Evolutionary conservation across 2,113 vertebrate species (phyloP), one percentile per base, ranked within the genome.

Genomic region (Phyllostomus discolor): DNA sequence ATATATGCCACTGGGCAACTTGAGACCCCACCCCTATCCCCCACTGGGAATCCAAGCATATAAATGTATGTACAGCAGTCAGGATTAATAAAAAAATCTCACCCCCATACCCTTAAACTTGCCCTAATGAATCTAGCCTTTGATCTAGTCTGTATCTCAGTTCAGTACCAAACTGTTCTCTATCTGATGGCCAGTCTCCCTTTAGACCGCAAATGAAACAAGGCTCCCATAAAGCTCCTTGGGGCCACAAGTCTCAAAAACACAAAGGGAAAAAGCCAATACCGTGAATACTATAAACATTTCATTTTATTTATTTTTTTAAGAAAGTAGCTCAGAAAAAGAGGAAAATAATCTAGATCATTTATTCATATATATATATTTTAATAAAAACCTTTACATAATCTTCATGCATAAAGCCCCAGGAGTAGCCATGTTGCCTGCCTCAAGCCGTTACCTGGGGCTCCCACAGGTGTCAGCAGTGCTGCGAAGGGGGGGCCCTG

Each of bases 341-440:
- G 97, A 98, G 96, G 98, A 99, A 99, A 99, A 98, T 98, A 98
- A 98, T 98, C 98, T 98, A 98, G 97, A 97, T 98, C 94, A 97
- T 98, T 98, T 98, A 98, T 98, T 98, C 98, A 98, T 98, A 98
- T 95, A 96, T 97, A 97, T 97, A 92, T 96, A 94, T 95, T 97
- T 97, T 80, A 97, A 98, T 98, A 99, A 99, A 98, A 99, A 98
- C 98, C 98, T 98, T 98, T 97, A 98, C 94, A 98, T 96, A 97
- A 98, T 92, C 96, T 98, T 98, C 98, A 98, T 98, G 98, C 98
- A 98, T 48, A 52, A 96, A 97, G 97, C 95, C 95, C 95, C 80
- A 90, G 90, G 81, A 9, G 11, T 26, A 79, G 93, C 82, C 89
- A 96, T 24, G 50, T 78, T 62, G 35, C 11, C 35, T 38, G 52